These are phyloP conservation scores for Triplophysa dalaica DNA, from an alignment of 2,113 vertebrate species.

Conservation along the genomic window DNA sequence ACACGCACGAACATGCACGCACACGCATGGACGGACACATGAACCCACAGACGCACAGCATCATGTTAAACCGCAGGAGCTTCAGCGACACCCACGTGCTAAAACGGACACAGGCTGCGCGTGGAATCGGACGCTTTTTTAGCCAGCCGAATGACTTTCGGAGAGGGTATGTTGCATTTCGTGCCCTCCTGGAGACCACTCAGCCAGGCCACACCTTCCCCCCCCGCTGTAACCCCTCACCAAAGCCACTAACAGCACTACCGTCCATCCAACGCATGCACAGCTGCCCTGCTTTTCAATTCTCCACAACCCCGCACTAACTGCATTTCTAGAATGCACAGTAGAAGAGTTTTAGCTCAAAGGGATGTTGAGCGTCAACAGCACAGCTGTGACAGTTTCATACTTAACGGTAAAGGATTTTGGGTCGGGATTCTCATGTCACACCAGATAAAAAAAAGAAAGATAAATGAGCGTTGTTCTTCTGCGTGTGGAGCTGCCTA, in stretches of 20 bases:
- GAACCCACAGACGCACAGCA: neutral
- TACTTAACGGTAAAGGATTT: neutral
- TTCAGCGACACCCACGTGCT: neutral
- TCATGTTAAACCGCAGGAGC: conserved; percentile 18
- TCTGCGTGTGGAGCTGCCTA: too few relatives aligned
- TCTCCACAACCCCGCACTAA: neutral
- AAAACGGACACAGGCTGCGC: neutral
- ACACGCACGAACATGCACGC: conserved; percentile 3
- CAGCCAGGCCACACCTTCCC: neutral
- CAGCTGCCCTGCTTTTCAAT: neutral
- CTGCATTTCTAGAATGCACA: neutral
- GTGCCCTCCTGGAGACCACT: neutral
- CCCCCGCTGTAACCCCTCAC: neutral
- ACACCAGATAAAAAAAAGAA: neutral
- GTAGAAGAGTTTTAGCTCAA: neutral
- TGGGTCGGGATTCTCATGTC: neutral
- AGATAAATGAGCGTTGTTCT: too few relatives aligned
- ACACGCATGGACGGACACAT: neutral
- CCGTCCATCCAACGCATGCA: neutral
- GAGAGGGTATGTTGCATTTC: conserved; percentile 39
- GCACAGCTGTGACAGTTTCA: neutral
- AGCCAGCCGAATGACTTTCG: conserved; percentile 40
- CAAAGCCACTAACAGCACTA: conserved; percentile 11
- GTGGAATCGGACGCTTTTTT: conserved; percentile 44
- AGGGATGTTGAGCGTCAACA: neutral